Base-by-base conservation (phyloP, 23 tunicate genomes). In the Clavelina lepadiformis region DNA sequence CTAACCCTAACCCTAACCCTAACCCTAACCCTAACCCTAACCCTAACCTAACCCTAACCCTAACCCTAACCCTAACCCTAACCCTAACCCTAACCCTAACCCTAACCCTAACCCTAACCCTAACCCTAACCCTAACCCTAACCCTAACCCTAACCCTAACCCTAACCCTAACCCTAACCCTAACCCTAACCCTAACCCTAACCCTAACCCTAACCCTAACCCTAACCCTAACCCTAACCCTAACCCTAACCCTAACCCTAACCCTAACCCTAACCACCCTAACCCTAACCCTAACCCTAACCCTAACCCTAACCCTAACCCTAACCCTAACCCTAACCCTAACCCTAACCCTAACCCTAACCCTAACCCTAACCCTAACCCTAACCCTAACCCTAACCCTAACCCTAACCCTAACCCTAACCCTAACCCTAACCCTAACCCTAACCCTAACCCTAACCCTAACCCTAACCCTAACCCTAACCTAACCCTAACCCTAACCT, bases 141-240 rank as follows among this genome's bases (percentile, higher is more conserved):
- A 56, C 76, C 76, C 67, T 55, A 70, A 56, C 76, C 76, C 67
- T 55, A 70, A 56, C 76, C 76, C 67, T 55, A 70, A 56, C 76
- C 76, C 67, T 55, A 70, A 56, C 76, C 76, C 76, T 70, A 70
- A 70, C 64, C 88, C 88, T 58, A 52, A 80, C 64, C 88, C 81
- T 44, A 52, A 74, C 64, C 88, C 81, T 53, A 50, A 80, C 63
- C 88, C 88, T 53, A 50, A 80, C 63, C 88, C 76, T 77, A 77
- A 77, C 82, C 82, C 82, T 77, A 77, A 77, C 82, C 82, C 82
- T 77, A 77, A 67, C 82, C 82, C 82, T 77, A 77, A 77, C 82
- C 82, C 82, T 77, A 77, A 77, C 82, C 82, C 82, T 77, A 77
- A 77, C 82, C 82, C 82, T 77, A 77, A 53, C 82, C 82, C 65